Conservation (phyloP, 2,113 vertebrate genomes). For the Ammodytes dubius region DNA sequence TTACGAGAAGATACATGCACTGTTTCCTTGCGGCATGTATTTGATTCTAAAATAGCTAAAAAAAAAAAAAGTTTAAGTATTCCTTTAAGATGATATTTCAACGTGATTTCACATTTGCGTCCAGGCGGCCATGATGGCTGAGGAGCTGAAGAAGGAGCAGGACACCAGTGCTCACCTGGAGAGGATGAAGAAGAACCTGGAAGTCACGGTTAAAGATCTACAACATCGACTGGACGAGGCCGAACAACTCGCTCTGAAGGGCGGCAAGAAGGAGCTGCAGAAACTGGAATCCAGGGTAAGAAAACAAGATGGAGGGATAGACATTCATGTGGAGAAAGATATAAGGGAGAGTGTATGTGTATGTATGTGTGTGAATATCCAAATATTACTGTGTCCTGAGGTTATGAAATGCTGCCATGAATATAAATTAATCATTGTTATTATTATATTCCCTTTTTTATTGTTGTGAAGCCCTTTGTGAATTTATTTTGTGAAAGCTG, state of each 20-base stretch:
- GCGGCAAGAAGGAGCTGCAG: conserved; percentile 60
- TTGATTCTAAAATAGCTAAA: no score
- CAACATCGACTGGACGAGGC: conserved; percentile 53
- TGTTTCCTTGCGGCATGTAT: no score
- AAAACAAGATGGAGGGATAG: neutral
- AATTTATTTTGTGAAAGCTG: no score
- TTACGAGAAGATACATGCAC: no score
- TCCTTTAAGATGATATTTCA: conserved; percentile 16
- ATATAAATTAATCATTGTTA: no score
- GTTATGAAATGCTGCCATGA: no score
- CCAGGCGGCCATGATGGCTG: conserved; percentile 87
- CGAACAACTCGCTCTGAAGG: conserved; percentile 64
- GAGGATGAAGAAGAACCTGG: conserved; percentile 69
- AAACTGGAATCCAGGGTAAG: conserved; percentile 62
- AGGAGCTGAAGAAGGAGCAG: conserved; percentile 92
- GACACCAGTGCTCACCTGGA: conserved; percentile 90
- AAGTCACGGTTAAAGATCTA: conserved; percentile 57
- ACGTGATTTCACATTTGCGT: neutral
- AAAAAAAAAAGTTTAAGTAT: no score
- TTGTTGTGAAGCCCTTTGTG: no score
- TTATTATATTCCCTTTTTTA: no score
- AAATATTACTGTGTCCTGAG: no score
- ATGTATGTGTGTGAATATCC: no score
- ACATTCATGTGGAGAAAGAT: neutral
- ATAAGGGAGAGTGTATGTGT: no score